Evolutionary conservation across 30 jellyfish, hydroid and myxozoan genomes (phyloP).

Genomic region (Hydractinia echinata): DNA sequence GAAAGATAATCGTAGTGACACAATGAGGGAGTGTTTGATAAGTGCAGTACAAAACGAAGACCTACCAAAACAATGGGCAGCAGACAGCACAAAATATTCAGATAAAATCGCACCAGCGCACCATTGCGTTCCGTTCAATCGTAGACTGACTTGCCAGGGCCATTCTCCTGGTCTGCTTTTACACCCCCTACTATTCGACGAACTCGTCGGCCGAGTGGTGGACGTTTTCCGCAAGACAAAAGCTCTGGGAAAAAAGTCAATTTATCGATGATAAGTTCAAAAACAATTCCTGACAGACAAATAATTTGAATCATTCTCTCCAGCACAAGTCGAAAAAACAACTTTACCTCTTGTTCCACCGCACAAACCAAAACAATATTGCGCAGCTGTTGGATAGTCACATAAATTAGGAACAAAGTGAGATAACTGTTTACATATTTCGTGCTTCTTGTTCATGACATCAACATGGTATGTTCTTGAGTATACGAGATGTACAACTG

Average conservation of each 20-base stretch:
- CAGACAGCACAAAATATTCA: slow-evolving; percentile 21
- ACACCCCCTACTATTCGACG: slow-evolving; percentile 41
- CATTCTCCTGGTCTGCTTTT: slow-evolving; percentile 28
- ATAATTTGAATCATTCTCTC: not conserved
- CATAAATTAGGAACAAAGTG: slow-evolving; percentile 26
- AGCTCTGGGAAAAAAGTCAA: not conserved
- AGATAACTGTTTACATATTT: slow-evolving; percentile 3
- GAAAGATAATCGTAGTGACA: too few species aligned
- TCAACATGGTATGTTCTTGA: too few species aligned
- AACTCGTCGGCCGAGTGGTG: slow-evolving; percentile 1
- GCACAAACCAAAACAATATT: slow-evolving; percentile 11
- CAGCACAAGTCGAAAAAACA: not conserved
- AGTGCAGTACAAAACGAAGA: not conserved
- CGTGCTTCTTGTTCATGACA: too few species aligned
- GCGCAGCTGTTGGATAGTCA: not conserved
- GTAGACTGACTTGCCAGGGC: slow-evolving; percentile 44
- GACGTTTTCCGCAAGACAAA: slow-evolving; percentile 18
- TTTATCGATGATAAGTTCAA: not conserved
- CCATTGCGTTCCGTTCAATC: slow-evolving; percentile 37
- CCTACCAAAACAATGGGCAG: slow-evolving; percentile 48
- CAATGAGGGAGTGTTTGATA: too few species aligned
- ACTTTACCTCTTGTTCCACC: not conserved
- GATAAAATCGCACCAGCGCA: slow-evolving; percentile 40
- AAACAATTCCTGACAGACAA: too few species aligned
- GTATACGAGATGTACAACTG: too few species aligned